Conservation (phyloP, 2,888 invertebrate genomes). For the Cephus pulcher region DNA sequence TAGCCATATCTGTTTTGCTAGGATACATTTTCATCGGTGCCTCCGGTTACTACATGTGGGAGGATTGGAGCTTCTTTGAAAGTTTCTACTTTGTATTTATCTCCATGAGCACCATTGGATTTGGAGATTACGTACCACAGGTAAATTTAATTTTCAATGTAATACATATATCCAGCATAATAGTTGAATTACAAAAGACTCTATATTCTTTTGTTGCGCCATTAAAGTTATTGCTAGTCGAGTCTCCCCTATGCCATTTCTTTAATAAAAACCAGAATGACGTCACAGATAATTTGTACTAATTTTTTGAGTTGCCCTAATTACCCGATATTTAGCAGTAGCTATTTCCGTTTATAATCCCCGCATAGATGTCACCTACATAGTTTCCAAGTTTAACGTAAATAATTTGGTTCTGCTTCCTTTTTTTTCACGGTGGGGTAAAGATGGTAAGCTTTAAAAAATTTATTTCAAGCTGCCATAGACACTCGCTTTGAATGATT, state of each 20-base stretch:
- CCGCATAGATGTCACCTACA: neutral
- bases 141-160: constrained; percentile 48
- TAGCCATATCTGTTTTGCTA: constrained; percentile 86
- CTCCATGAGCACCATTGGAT: constrained; percentile 97
- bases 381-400: neutral
- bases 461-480: neutral
- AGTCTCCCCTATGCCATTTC: neutral
- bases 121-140: constrained; percentile 91
- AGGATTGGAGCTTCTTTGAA: constrained; percentile 91
- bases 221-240: neutral
- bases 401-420: constrained; percentile 32
- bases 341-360: neutral
- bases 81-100: constrained; percentile 98
- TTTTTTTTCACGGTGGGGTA: constrained; percentile 56
- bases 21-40: constrained; percentile 91
- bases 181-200: neutral
- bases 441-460: constrained; percentile 59
- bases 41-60: constrained; percentile 80
- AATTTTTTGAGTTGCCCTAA: neutral
- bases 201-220: neutral
- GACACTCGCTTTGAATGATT: neutral
- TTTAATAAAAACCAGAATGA: neutral
- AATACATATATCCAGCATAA: neutral
- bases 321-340: neutral
- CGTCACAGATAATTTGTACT: too few relatives aligned